Evolutionary conservation across 2,888 invertebrate genomes (phyloP), one percentile per base, ranked within the genome.

Genomic region (Drosophila borborema): DNA sequence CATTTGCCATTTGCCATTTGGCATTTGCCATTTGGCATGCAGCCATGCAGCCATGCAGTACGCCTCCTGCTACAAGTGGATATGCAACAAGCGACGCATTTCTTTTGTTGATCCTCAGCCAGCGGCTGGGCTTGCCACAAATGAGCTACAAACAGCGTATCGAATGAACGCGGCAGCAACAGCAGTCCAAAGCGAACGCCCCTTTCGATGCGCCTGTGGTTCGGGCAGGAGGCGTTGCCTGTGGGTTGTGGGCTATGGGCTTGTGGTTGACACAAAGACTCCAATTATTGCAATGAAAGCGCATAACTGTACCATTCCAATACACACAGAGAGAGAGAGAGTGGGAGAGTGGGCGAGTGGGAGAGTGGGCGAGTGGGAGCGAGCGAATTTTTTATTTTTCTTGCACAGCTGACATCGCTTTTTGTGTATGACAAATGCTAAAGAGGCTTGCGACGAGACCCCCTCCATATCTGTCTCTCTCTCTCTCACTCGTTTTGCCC

Each of bases 381-480:
- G 54, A 48, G 54, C 66, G 74, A 48, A 46, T 64, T 72, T 80
- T 80, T 69, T 74, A 80, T 80, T 77, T 72, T 23, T 46, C 69
- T 49, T 51, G 64, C 79, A 72, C 72, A 79, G 68, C 77, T 79
- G 77, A 75, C 77, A 65, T 63, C 75, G 75, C 75, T 72, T 75
- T 78, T 75, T 78, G 79, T 79, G 65, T 72, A 72, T 72, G 81
- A 80, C 81, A 80, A 80, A 80, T 80, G 81, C 78, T 62, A 70
- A 66, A 75, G 67, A 63, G 63, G 65, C 67, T 66, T 61, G 64
- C 67, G 23, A 71, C 63, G 61, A 66, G 69, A 58, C 43, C 48
- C 20, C 49, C 40, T 10, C 10, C 10, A 8, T 16, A 14, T 55
- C 20, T 49, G 40, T 10, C n/a, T 14, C 36, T 38, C 43, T 23